These are phyloP conservation scores for Ormia ochracea DNA, from an alignment of 2,888 invertebrate genomes.

Conservation along the genomic window DNA sequence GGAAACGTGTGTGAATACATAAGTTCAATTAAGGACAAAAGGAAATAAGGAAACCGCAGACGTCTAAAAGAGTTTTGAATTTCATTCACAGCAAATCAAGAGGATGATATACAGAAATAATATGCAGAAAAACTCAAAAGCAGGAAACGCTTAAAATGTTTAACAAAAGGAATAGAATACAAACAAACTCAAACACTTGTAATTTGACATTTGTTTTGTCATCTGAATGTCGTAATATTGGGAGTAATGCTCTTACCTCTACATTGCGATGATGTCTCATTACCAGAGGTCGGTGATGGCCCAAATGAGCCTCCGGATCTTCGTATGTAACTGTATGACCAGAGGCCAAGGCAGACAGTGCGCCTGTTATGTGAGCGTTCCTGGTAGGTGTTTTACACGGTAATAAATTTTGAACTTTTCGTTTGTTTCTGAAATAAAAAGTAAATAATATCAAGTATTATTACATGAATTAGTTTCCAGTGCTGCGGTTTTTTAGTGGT, in stretches of 20 bases:
- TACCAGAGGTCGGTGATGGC: conserved; percentile 78
- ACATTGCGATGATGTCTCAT: conserved; percentile 77
- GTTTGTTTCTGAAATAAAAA: conserved; percentile 84
- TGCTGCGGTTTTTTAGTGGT: no score
- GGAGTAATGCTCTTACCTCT: conserved; percentile 71
- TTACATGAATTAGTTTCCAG: not conserved
- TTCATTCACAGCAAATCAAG: not conserved
- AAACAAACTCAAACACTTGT: conserved; percentile 35
- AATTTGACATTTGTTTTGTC: conserved; percentile 53
- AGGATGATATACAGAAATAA: not conserved
- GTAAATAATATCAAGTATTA: conserved; percentile 7
- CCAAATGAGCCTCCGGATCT: conserved; percentile 83
- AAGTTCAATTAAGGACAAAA: not conserved
- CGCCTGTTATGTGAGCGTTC: conserved; percentile 76
- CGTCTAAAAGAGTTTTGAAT: conserved; percentile 18
- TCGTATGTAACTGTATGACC: conserved; percentile 85
- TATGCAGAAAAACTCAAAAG: not conserved
- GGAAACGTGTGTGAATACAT: not conserved
- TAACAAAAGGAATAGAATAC: conserved; percentile 4
- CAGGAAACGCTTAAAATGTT: conserved; percentile 28
- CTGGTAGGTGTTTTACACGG: conserved; percentile 87
- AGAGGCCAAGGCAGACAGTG: conserved; percentile 70
- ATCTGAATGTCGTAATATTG: conserved; percentile 30
- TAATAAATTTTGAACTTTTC: conserved; percentile 90
- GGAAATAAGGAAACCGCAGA: conserved; percentile 17